Evolutionary conservation across 2,797 vertebrate genomes (phyloP).

Genomic region (Ambastaia sidthimunki): DNA sequence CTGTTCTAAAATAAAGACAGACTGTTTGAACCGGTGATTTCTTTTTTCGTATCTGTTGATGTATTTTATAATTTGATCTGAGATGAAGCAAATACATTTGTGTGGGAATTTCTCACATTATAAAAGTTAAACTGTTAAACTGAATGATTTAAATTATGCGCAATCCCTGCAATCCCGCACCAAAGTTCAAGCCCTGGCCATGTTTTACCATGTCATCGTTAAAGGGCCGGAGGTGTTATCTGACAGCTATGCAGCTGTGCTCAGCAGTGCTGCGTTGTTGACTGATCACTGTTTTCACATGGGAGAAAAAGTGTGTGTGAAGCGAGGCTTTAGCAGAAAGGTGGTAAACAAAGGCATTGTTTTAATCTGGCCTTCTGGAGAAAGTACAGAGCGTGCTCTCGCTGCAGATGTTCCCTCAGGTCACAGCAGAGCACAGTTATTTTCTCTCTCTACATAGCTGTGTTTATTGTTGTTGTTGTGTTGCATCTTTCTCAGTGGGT

Average conservation of each 20-base stretch:
- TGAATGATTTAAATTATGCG: no score
- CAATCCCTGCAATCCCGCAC: no score
- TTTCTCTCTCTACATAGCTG: constrained; percentile 13
- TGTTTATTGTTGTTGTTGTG: constrained; percentile 39
- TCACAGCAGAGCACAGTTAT: constrained; percentile 37
- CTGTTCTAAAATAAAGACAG: no score
- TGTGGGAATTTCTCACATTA: no score
- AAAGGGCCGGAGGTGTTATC: neutral
- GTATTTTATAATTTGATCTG: no score
- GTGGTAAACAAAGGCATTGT: constrained; percentile 62
- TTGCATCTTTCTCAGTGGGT: constrained; percentile 33
- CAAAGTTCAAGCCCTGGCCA: no score
- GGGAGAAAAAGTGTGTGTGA: neutral
- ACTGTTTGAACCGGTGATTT: no score
- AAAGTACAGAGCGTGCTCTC: constrained; percentile 41
- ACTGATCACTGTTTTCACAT: constrained; percentile 37
- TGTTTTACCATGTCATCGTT: no score
- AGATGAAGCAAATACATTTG: no score
- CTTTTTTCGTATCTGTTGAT: no score
- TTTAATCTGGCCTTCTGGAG: constrained; percentile 56
- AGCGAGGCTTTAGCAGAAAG: constrained; percentile 42
- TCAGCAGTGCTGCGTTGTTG: constrained; percentile 30
- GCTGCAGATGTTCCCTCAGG: constrained; percentile 55
- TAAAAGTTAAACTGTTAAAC: no score
- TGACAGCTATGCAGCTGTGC: constrained; percentile 50